Conservation (phyloP, 2,113 vertebrate genomes). For the Platycercus adscitus region DNA sequence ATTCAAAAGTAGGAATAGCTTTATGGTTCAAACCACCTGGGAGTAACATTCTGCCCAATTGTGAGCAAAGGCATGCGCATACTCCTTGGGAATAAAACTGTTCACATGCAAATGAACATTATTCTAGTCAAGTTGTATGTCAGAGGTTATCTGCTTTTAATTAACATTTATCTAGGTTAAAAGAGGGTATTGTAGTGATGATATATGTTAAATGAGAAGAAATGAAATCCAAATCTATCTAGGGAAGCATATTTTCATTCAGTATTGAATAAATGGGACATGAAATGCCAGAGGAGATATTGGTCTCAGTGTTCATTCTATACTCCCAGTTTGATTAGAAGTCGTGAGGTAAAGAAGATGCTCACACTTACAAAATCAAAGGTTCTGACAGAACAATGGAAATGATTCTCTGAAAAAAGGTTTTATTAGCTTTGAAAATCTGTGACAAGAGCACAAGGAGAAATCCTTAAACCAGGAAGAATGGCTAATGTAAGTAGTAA, state of each 20-base stretch:
- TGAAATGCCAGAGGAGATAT: neutral
- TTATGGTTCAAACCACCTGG: neutral
- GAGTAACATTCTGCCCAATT: neutral
- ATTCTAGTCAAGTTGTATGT: neutral
- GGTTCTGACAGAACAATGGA: neutral
- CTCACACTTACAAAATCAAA: neutral
- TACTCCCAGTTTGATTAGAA: neutral
- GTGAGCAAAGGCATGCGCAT: neutral
- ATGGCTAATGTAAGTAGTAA: neutral
- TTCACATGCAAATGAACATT: slow-evolving; percentile 29
- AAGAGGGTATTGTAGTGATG: neutral
- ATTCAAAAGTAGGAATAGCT: neutral
- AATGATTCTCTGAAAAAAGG: neutral
- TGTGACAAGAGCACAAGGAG: neutral
- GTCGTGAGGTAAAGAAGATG: neutral
- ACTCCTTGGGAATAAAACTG: neutral
- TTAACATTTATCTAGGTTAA: slow-evolving; percentile 26
- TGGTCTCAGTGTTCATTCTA: neutral
- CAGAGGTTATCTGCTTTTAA: slow-evolving; percentile 36
- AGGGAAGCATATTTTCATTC: neutral
- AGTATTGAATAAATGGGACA: neutral
- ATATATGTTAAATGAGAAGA: neutral
- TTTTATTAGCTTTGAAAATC: neutral
- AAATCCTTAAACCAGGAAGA: neutral
- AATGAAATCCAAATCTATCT: slow-evolving; percentile 31